Base-by-base conservation (phyloP, 2,888 invertebrate species). In the Eristalis pertinax region DNA sequence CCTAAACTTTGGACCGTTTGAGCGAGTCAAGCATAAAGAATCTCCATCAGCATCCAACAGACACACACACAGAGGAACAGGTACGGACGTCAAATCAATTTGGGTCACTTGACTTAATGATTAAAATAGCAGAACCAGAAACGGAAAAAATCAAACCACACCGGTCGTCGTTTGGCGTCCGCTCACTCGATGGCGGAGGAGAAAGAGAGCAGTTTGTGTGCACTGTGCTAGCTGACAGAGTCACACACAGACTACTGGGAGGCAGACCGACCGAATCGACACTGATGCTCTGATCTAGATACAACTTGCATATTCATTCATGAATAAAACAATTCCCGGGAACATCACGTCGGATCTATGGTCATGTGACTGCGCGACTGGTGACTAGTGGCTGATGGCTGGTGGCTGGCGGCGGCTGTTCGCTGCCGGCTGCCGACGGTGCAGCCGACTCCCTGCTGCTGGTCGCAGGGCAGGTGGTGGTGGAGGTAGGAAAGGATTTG, bases 61-160 rank as follows among this genome's bases (percentile, higher is more conserved):
- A 4, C 32, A 60, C 75, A 76, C 43, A 41, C 38, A 29, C 11
- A 32, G 24, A 63, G 67, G 50, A 74, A 74, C 70, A 69, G 68
- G 76, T 85, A 84, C 73, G 81, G 74, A 78, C 82, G 78, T 75
- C 75, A 63, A 79, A 87, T 84, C 79, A 84, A 87, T 87, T 87
- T 87, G 84, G 87, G 87, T 87, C 87, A 87, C 84, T 87, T 84
- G 84, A 84, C 87, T 87, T 76, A 87, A 87, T 87, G 87, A 87
- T 87, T 84, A 87, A 87, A 87, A 87, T 87, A 87, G 84, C 87
- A 87, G 83, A 84, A 76, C 82, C 78, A 77, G 74, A 82, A 60
- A 78, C 68, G 69, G 38, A 75, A 75, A 75, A 65, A 75, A 75
- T 65, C 65, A 75, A 75, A 80, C 72, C 50, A 74, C 86, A 82